phyloP scores from a whole-genome alignment of 2,113 vertebrate genomes.

The Isurus oxyrinchus region DNA sequence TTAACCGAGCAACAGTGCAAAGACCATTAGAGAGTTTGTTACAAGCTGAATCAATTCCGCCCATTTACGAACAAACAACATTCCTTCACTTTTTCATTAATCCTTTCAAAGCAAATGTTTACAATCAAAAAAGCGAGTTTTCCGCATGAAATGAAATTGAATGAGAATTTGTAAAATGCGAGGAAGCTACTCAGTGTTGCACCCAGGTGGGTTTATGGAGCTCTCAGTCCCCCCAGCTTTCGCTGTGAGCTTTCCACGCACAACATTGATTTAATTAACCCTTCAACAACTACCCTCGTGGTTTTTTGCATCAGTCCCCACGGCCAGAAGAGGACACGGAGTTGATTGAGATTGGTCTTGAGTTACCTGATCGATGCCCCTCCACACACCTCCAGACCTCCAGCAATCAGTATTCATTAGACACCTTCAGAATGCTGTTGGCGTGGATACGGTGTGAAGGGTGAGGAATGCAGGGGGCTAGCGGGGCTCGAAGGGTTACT shows the following conservation, averaged over 20 bases:
- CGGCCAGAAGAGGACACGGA: not conserved
- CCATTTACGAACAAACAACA: not conserved
- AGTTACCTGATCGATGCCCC: not conserved
- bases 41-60: not conserved
- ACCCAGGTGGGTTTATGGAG: not conserved
- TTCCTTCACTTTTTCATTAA: not conserved
- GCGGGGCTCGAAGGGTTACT: not conserved
- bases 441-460: not conserved
- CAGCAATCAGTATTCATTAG: not conserved
- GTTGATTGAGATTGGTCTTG: not conserved
- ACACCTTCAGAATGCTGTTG: not conserved
- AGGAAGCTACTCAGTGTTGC: not conserved
- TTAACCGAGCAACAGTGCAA: not conserved
- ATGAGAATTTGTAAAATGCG: not conserved
- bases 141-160: not conserved
- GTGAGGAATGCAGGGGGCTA: not conserved
- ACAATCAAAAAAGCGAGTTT: not conserved
- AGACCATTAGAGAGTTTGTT: not conserved
- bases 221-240: not conserved
- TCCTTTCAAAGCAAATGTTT: not conserved
- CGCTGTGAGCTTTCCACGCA: not conserved
- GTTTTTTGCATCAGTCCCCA: not conserved
- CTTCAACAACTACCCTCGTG: not conserved
- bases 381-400: not conserved
- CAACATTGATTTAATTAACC: not conserved